Evolutionary conservation across 2,888 invertebrate species (phyloP).

Genomic region (Notodonta dromedarius): DNA sequence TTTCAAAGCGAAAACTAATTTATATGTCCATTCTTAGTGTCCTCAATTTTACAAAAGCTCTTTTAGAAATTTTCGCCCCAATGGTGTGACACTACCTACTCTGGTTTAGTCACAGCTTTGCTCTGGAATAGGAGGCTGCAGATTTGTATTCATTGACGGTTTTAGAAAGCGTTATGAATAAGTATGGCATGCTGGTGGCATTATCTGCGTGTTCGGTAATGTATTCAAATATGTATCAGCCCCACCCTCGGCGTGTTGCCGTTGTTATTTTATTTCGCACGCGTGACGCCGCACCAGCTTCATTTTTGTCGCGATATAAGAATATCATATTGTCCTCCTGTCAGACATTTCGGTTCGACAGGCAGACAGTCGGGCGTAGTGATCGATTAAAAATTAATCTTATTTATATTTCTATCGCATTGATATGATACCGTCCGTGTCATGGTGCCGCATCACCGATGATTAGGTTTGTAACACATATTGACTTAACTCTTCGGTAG

Average conservation of each 20-base stretch:
- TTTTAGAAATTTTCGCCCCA: too few relatives aligned
- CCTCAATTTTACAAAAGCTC: too few relatives aligned
- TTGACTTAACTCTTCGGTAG: too few relatives aligned
- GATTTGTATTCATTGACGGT: slow-evolving; percentile 72
- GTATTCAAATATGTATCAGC: slow-evolving; percentile 84
- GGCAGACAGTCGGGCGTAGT: not conserved
- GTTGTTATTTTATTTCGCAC: slow-evolving; percentile 81
- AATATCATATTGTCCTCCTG: slow-evolving; percentile 59
- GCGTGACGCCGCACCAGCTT: slow-evolving; percentile 75
- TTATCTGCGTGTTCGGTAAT: slow-evolving; percentile 81
- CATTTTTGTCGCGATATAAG: slow-evolving; percentile 71
- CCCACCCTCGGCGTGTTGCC: slow-evolving; percentile 77
- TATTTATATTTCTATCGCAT: too few relatives aligned
- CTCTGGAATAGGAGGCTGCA: slow-evolving; percentile 19
- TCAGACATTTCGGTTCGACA: slow-evolving; percentile 41
- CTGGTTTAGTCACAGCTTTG: slow-evolving; percentile 10
- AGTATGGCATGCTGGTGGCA: slow-evolving; percentile 73
- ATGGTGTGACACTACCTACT: not conserved
- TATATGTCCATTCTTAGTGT: too few relatives aligned
- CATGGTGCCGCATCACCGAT: too few relatives aligned
- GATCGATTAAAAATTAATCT: not conserved
- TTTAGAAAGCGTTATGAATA: slow-evolving; percentile 78
- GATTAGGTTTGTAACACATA: too few relatives aligned
- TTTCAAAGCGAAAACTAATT: too few relatives aligned
- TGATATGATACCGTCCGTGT: too few relatives aligned